Percentiles rank a stretch among this genome's conserved stretches.
Evolutionary conservation across 2,797 vertebrate species (phyloP).

Genomic region (Falco novaeseelandiae): DNA sequence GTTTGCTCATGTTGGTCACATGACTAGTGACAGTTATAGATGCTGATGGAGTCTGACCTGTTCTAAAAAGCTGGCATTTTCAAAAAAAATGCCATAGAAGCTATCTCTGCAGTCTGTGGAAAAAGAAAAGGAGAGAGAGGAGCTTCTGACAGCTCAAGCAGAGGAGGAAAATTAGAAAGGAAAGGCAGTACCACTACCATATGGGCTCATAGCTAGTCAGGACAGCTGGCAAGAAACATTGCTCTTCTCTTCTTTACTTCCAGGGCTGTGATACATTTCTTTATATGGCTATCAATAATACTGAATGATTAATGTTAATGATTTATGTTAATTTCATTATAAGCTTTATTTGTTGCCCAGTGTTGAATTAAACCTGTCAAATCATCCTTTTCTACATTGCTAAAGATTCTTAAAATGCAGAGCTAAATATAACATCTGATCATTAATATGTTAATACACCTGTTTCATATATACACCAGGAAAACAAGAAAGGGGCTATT

Average conservation of each 20-base stretch:
- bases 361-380: slow-evolving; percentile 78
- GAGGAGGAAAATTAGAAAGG: slow-evolving; percentile 72
- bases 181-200: slow-evolving; percentile 63
- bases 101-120: slow-evolving; percentile 7
- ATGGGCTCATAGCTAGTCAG: slow-evolving; percentile 62
- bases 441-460: slow-evolving; percentile 69
- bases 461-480: slow-evolving; percentile 33
- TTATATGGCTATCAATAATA: slow-evolving; percentile 77
- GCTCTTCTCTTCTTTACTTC: slow-evolving; percentile 59
- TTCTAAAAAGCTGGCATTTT: slow-evolving; percentile 60
- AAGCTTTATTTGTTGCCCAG: slow-evolving; percentile 80
- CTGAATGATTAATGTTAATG: slow-evolving; percentile 79
- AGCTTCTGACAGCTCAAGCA: slow-evolving; percentile 70
- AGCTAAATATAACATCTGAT: slow-evolving; percentile 72
- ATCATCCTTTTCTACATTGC: slow-evolving; percentile 67
- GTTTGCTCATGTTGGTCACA: slow-evolving; percentile 36
- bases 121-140: slow-evolving; percentile 19
- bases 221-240: slow-evolving; percentile 75
- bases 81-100: neutral
- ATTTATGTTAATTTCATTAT: slow-evolving; percentile 84
- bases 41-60: slow-evolving; percentile 61
- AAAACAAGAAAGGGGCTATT: slow-evolving; percentile 32
- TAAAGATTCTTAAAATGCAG: slow-evolving; percentile 74
- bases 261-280: slow-evolving; percentile 66
- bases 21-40: slow-evolving; percentile 58